Percentiles rank a stretch among this genome's conserved stretches.
These are phyloP conservation scores for Scaptomyza caliginosa DNA, from an alignment of 2,888 invertebrate species.

Conservation along the genomic window DNA sequence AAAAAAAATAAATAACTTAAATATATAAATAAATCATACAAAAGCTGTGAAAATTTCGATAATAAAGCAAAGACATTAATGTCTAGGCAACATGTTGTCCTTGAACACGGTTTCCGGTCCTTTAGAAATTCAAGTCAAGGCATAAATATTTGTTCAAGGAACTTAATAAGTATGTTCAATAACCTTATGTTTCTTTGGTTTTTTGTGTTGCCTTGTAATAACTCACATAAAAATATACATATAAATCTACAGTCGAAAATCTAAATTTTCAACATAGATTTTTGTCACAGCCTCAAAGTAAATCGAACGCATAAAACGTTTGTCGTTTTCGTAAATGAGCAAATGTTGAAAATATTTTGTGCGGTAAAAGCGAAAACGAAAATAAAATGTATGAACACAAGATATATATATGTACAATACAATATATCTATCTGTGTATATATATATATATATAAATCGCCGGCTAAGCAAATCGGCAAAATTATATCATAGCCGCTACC, in stretches of 20 bases:
- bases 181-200: conserved; percentile 34
- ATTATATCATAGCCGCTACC: conserved; percentile 73
- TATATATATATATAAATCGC: conserved; percentile 45
- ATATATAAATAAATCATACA: background rate
- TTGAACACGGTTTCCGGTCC: conserved; percentile 39
- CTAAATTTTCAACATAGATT: conserved; percentile 47
- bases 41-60: background rate
- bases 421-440: conserved; percentile 3
- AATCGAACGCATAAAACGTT: conserved; percentile 29
- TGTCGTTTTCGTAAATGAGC: conserved; percentile 50
- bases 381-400: conserved; percentile 51
- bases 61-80: background rate
- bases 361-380: conserved; percentile 62
- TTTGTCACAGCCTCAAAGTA: conserved; percentile 53
- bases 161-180: conserved; percentile 6
- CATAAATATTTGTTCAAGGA: conserved; percentile 6
- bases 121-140: background rate
- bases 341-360: conserved; percentile 57
- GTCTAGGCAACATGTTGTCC: conserved; percentile 13
- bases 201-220: conserved; percentile 45
- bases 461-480: conserved; percentile 71
- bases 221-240: conserved; percentile 36
- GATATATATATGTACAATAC: conserved; percentile 8
- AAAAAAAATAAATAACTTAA: background rate
- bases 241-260: conserved; percentile 4